Percentiles rank a stretch among this genome's conserved stretches.
Evolutionary conservation across 2,888 invertebrate genomes (phyloP).

Genomic region (Lepidochitona cinerea): DNA sequence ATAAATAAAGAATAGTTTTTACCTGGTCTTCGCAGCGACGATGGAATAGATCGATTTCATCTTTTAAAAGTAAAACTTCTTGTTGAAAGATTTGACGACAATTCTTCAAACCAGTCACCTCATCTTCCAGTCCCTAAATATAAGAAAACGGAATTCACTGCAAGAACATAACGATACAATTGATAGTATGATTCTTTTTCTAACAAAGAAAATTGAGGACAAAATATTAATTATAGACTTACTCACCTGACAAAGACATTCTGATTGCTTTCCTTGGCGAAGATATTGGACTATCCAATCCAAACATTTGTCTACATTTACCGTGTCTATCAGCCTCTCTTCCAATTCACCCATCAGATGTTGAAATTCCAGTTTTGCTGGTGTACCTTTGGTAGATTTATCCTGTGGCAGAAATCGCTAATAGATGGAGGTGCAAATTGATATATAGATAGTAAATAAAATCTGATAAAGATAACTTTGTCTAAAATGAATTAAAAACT

Average conservation of each 20-base stretch:
- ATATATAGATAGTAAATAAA: too few species aligned
- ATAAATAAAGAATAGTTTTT: too few species aligned
- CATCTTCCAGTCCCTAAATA: conserved; percentile 2
- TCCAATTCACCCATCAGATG: not conserved
- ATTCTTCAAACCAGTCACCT: conserved; percentile 30
- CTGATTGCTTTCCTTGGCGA: not conserved
- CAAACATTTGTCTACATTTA: not conserved
- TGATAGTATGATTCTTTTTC: too few species aligned
- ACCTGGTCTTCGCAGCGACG: conserved; percentile 41
- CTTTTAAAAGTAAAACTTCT: conserved; percentile 37
- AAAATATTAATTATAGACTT: too few species aligned
- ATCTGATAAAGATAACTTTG: too few species aligned
- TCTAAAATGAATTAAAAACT: too few species aligned
- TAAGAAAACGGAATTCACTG: not conserved
- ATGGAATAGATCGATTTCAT: conserved; percentile 41
- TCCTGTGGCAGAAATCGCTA: too few species aligned
- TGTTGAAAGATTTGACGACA: conserved; percentile 41
- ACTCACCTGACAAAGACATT: not conserved
- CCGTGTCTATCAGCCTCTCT: not conserved
- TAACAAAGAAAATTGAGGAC: too few species aligned
- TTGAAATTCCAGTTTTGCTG: not conserved
- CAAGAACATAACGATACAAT: too few species aligned
- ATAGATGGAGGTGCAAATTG: too few species aligned
- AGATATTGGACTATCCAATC: not conserved
- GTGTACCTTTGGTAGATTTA: too few species aligned